A percentile compares a stretch with the other conserved stretches of the same genome.
Evolutionary conservation across 2,113 vertebrate species (phyloP).

Genomic region (Sturnira hondurensis): DNA sequence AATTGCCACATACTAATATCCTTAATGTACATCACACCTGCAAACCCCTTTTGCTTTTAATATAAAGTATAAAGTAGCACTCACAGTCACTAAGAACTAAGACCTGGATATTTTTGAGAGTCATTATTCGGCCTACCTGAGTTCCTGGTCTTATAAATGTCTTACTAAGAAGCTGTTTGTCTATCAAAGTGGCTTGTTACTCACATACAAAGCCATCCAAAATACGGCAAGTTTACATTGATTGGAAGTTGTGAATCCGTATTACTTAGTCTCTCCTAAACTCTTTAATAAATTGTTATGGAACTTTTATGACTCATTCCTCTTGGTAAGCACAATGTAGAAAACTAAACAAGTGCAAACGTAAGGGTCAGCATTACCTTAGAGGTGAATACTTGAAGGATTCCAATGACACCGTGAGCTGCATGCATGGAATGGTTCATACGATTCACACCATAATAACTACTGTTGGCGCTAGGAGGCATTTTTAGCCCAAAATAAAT

Average conservation of each 20-base stretch:
- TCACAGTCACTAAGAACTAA: background rate
- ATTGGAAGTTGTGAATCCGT: background rate
- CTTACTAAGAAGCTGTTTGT: background rate
- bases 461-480: background rate
- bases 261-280: conserved; percentile 8
- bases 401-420: background rate
- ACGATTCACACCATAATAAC: background rate
- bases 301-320: background rate
- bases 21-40: background rate
- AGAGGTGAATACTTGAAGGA: background rate
- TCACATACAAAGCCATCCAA: background rate
- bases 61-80: background rate
- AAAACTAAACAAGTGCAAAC: background rate
- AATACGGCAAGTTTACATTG: background rate
- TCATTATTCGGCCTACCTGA: background rate
- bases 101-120: background rate
- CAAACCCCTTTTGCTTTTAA: background rate
- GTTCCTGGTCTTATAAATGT: background rate
- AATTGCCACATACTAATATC: background rate
- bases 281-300: background rate
- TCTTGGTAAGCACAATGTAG: background rate
- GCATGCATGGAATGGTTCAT: background rate
- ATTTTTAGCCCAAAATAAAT: conserved; percentile 20
- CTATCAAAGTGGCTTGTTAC: background rate
- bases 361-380: background rate